Base-by-base conservation (phyloP, 2,888 invertebrate species). In the Leptinotarsa rubiginosa region DNA sequence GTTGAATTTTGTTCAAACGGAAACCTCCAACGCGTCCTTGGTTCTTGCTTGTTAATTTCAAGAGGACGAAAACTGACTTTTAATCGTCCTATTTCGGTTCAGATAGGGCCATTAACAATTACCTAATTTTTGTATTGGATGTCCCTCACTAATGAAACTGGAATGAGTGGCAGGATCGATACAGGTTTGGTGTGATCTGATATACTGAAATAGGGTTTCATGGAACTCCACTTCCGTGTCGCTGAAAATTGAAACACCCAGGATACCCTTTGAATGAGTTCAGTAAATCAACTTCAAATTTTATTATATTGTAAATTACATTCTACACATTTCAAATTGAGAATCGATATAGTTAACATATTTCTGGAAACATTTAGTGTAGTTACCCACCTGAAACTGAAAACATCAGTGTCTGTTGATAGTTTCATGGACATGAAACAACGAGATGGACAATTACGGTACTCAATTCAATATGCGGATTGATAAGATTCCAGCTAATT, bases 291-390 rank as follows among this genome's bases (percentile, higher is more conserved):
- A 83, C 80, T 82, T 82, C 79, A 81, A 79, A 80, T 78, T 81
- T 81, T 81, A 81, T 75, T 80, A 76, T 79, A 78, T 80, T 70
- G 75, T 81, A 81, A 83, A 83, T 83, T 84, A 84, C 84, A 84
- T 78, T 78, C 83, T 84, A 83, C 82, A 83, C 82, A 82, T 80
- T 80, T 83, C 79, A 77, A 80, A 81, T 78, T 77, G 78, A 82
- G 79, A 82, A 78, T 79, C 78, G 80, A 81, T 82, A 81, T 79
- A 81, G 72, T 77, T 77, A 31, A 76, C 77, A 80, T 81, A 80
- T 77, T 81, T 80, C 77, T 77, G 77, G 70, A 81, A 81, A 83
- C 81, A 83, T 81, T 82, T 78, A 83, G 80, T 81, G 78, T 73
- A 77, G 74, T 74, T 76, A 77, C 64, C 54, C 64, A 71, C 64